These are phyloP conservation scores for Myotis vivesi DNA, from an alignment of 2,797 vertebrate species.

Conservation along the genomic window DNA sequence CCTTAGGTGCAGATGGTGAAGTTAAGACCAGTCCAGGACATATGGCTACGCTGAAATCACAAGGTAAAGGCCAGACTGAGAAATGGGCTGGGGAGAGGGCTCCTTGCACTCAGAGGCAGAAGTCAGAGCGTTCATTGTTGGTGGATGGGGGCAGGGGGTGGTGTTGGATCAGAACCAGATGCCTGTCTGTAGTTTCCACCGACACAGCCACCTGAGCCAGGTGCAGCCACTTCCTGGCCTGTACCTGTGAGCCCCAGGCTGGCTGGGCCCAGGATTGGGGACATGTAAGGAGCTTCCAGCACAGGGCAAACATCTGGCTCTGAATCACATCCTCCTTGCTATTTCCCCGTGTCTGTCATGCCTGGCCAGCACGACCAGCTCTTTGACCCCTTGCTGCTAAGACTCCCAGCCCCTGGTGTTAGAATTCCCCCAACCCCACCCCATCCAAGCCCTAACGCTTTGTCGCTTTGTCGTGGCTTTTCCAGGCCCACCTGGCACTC, in stretches of 20 bases:
- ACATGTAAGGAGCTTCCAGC: not conserved
- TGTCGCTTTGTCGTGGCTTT: not conserved
- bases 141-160: not conserved
- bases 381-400: not conserved
- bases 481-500: not conserved
- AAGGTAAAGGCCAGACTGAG: not conserved
- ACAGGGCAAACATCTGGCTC: not conserved
- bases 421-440: not conserved
- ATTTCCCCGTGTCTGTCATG: not conserved
- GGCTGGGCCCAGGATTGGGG: not conserved
- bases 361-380: not conserved
- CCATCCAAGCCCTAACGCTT: not conserved
- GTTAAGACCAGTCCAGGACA: not conserved
- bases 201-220: slow-evolving; percentile 33
- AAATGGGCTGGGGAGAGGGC: not conserved
- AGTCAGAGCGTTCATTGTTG: not conserved
- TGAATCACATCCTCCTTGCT: not conserved
- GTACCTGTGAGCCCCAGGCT: slow-evolving; percentile 49
- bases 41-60: not conserved
- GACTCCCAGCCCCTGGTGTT: not conserved
- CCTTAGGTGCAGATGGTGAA: not conserved
- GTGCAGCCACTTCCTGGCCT: slow-evolving; percentile 44
- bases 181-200: not conserved
- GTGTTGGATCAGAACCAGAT: not conserved
- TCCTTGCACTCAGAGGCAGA: not conserved